phyloP scores from a whole-genome alignment of 2,888 invertebrate genomes.

The Ornithoptera alexandrae region DNA sequence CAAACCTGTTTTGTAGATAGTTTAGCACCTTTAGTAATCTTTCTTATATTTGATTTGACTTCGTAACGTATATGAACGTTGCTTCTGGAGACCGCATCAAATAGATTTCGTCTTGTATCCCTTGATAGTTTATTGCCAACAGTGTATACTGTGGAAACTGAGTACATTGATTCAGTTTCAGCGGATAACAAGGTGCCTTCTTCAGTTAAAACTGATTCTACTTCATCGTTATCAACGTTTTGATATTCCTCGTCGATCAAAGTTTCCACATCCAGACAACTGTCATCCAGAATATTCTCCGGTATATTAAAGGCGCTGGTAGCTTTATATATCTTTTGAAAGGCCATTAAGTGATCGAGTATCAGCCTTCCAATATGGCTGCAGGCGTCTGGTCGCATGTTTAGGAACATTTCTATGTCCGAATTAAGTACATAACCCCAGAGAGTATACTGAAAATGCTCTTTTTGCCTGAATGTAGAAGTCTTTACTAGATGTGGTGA shows the following conservation, averaged over 20 bases:
- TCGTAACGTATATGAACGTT: conserved; percentile 66
- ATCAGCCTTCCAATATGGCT: conserved; percentile 78
- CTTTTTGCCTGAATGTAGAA: conserved; percentile 73
- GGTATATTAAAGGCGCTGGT: conserved; percentile 52
- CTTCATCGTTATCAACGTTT: conserved; percentile 67
- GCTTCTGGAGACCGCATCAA: conserved; percentile 68
- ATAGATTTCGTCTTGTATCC: conserved; percentile 67
- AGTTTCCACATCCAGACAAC: conserved; percentile 63
- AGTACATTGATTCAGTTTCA: conserved; percentile 68
- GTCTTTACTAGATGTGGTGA: conserved; percentile 73
- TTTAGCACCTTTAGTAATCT: conserved; percentile 71
- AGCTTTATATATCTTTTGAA: conserved; percentile 73
- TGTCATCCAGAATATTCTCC: conserved; percentile 61
- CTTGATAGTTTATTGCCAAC: conserved; percentile 58
- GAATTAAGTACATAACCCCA: conserved; percentile 80
- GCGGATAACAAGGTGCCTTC: conserved; percentile 66
- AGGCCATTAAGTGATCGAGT: conserved; percentile 75
- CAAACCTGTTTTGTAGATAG: conserved; percentile 72
- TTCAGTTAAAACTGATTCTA: conserved; percentile 64
- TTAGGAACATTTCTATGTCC: conserved; percentile 79
- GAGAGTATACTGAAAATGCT: conserved; percentile 75
- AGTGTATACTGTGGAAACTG: conserved; percentile 67
- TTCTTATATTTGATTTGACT: conserved; percentile 67
- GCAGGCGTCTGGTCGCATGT: conserved; percentile 80
- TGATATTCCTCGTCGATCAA: conserved; percentile 74